Evolutionary conservation across 2,888 invertebrate genomes (phyloP).

Genomic region (Diplazon laetatorius): DNA sequence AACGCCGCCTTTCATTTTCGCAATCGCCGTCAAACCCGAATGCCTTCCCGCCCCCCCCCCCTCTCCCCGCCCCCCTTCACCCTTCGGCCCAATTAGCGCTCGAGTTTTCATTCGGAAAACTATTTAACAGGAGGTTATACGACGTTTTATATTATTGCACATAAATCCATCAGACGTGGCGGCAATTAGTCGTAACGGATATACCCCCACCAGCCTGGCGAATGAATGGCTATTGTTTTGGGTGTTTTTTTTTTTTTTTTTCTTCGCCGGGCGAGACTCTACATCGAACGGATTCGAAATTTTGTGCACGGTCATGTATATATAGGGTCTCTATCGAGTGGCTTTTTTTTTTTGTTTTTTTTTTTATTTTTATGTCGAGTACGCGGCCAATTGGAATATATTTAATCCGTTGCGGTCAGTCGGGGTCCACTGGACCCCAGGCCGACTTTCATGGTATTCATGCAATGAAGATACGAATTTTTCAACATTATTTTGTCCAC

Average conservation of each 20-base stretch:
- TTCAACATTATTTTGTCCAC: too few species aligned
- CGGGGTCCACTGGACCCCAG: too few species aligned
- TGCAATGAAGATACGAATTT: too few species aligned
- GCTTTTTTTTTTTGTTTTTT: background rate
- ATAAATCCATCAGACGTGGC: constrained; percentile 10
- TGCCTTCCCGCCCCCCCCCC: background rate
- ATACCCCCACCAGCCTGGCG: background rate
- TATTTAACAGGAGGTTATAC: constrained; percentile 27
- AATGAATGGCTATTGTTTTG: background rate
- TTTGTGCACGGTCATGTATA: too few species aligned
- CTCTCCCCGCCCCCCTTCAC: background rate
- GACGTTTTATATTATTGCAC: constrained; percentile 39
- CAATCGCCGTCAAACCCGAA: constrained; percentile 5
- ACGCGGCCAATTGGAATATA: too few species aligned
- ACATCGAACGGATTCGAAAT: background rate
- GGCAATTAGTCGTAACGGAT: constrained; percentile 46
- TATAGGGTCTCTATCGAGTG: background rate
- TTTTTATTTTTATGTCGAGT: too few species aligned
- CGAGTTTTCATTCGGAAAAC: constrained; percentile 31
- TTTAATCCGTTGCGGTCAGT: too few species aligned
- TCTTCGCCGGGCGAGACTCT: background rate
- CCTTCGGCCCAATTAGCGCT: constrained; percentile 47
- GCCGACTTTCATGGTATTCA: too few species aligned
- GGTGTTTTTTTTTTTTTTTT: background rate
- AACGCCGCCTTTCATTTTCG: constrained; percentile 12